Conservation (phyloP, 2,113 vertebrate genomes). For the Vanacampus margaritifer region DNA sequence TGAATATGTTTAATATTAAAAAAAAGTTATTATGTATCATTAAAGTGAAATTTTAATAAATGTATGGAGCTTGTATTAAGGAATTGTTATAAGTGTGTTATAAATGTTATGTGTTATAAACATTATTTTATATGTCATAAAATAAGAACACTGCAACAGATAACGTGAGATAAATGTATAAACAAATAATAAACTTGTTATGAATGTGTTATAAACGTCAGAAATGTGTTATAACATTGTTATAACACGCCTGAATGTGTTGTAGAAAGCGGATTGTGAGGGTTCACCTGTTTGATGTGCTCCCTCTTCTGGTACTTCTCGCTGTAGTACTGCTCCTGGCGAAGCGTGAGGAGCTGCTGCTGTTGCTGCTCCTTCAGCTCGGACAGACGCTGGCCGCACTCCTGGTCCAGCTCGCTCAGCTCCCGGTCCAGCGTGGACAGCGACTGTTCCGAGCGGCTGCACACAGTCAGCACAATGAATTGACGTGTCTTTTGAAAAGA, state of each 20-base stretch:
- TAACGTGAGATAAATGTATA: no score
- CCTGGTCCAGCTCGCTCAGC: slow-evolving; percentile 81
- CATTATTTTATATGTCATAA: no score
- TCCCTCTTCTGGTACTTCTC: slow-evolving; percentile 97
- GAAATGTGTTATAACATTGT: no score
- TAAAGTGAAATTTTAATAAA: no score
- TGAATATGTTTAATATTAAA: no score
- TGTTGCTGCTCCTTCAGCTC: slow-evolving; percentile 93
- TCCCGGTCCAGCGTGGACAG: slow-evolving; percentile 84
- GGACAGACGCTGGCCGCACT: slow-evolving; percentile 81
- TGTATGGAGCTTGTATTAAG: no score
- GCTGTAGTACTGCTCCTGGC: slow-evolving; percentile 97
- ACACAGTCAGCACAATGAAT: slow-evolving; percentile 1
- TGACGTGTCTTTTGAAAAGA: no score
- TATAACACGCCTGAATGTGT: background rate
- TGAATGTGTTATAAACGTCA: background rate
- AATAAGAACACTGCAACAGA: no score
- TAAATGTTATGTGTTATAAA: no score
- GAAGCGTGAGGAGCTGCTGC: slow-evolving; percentile 88
- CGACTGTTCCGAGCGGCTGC: slow-evolving; percentile 81
- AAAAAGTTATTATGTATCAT: no score
- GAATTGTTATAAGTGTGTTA: no score
- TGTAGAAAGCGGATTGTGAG: background rate
- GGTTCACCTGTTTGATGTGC: slow-evolving; percentile 90
- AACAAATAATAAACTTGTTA: no score